phyloP scores from a whole-genome alignment of 2,888 invertebrate genomes.

The Clepsis dumicolana region DNA sequence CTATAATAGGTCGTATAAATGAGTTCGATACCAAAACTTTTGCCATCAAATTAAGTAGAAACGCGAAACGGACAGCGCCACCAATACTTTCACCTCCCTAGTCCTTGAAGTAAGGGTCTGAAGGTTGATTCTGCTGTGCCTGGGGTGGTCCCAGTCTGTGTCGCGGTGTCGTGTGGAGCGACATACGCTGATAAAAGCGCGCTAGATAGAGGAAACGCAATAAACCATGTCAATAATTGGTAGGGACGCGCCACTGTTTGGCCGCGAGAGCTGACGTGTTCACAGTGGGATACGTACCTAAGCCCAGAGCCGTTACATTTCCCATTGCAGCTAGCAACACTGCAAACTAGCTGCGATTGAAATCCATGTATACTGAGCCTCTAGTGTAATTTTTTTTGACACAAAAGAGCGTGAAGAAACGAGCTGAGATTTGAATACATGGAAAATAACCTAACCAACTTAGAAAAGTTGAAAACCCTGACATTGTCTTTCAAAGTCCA shows the following conservation, averaged over 20 bases:
- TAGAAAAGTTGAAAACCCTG: no score
- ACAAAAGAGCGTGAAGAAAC: no score
- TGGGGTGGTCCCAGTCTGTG: not conserved
- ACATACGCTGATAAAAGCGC: slow-evolving; percentile 79
- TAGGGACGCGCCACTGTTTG: slow-evolving; percentile 66
- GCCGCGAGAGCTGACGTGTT: slow-evolving; percentile 49
- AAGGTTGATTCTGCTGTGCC: slow-evolving; percentile 52
- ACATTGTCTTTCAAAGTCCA: no score
- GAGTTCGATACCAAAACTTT: slow-evolving; percentile 78
- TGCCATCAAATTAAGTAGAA: slow-evolving; percentile 82
- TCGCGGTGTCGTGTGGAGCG: slow-evolving; percentile 50
- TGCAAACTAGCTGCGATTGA: no score
- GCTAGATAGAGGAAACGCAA: slow-evolving; percentile 71
- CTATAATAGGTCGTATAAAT: slow-evolving; percentile 64
- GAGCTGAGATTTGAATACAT: no score
- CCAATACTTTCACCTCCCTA: slow-evolving; percentile 37
- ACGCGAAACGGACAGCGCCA: slow-evolving; percentile 53
- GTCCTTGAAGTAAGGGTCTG: slow-evolving; percentile 40
- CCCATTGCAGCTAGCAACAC: no score
- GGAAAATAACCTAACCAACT: no score
- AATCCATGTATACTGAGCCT: no score
- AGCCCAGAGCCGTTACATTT: no score
- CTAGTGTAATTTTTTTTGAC: no score
- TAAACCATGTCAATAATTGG: slow-evolving; percentile 82
- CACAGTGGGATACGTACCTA: slow-evolving; percentile 47